These are phyloP conservation scores for Trogon melanurus DNA, from an alignment of 2,113 vertebrate species.

Conservation along the genomic window DNA sequence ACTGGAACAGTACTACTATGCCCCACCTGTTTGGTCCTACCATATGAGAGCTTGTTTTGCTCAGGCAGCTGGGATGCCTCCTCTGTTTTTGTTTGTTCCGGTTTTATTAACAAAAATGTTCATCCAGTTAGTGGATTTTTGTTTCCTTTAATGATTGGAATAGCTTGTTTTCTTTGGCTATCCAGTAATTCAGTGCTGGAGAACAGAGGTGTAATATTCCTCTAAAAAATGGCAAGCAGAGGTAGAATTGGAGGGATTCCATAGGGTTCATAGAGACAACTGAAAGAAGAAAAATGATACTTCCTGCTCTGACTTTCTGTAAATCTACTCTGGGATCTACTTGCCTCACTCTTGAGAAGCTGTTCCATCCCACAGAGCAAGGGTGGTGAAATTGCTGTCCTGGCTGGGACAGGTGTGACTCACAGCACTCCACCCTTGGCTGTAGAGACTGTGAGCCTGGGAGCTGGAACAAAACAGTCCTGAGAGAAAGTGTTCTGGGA, in stretches of 20 bases:
- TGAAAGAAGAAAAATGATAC: neutral
- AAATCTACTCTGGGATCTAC: neutral
- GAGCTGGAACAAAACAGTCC: neutral
- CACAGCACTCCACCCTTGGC: neutral
- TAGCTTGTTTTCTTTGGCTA: neutral
- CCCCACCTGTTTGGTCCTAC: neutral
- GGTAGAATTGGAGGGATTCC: neutral
- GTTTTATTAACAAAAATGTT: neutral
- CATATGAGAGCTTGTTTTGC: neutral
- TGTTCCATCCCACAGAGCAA: neutral
- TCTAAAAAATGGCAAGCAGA: neutral
- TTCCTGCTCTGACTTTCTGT: neutral
- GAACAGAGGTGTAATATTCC: neutral
- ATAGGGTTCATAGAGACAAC: neutral
- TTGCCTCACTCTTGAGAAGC: neutral
- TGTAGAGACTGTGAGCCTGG: fast-evolving
- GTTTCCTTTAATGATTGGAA: neutral
- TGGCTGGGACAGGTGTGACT: neutral
- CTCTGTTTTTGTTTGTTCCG: neutral
- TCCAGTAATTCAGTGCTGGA: neutral
- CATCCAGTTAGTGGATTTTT: neutral
- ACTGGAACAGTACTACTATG: neutral
- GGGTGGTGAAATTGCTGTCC: neutral
- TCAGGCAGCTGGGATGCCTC: neutral
- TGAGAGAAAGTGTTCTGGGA: neutral